Evolutionary conservation across 2,888 invertebrate species (phyloP).

Genomic region (Ischnus inquisitorius): DNA sequence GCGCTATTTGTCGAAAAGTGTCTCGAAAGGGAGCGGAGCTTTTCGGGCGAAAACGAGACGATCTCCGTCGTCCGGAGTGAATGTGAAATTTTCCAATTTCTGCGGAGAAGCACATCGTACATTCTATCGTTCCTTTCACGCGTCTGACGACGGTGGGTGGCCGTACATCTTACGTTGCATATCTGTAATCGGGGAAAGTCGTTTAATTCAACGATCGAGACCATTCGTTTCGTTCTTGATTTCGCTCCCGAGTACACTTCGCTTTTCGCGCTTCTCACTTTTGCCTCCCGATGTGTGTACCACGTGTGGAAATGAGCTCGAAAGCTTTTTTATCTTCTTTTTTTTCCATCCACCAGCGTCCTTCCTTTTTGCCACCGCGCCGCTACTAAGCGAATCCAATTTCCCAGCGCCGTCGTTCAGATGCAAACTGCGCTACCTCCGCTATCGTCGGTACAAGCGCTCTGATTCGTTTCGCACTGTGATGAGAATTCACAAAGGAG

Average conservation of each 20-base stretch:
- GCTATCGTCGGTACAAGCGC: conserved; percentile 86
- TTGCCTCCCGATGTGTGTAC: background rate
- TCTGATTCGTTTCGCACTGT: conserved; percentile 86
- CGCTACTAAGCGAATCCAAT: conserved; percentile 65
- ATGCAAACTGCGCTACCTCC: conserved; percentile 87
- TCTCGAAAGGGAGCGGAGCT: conserved; percentile 74
- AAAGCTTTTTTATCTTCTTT: conserved; percentile 16
- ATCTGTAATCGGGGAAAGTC: background rate
- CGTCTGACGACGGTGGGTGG: background rate
- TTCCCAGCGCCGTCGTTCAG: conserved; percentile 65
- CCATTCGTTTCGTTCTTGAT: conserved; percentile 11
- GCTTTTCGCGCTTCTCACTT: conserved; percentile 11
- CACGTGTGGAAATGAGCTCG: background rate
- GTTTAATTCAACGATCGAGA: conserved; percentile 12
- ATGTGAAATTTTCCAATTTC: conserved; percentile 79
- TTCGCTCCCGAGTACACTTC: background rate
- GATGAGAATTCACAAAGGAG: conserved; percentile 87
- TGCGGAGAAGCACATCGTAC: conserved; percentile 50
- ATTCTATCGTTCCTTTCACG: background rate
- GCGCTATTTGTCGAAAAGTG: conserved; percentile 79
- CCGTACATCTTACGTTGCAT: too few species aligned
- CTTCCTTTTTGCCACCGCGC: background rate
- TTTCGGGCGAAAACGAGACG: conserved; percentile 76
- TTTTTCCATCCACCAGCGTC: background rate
- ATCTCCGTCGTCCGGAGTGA: conserved; percentile 81